A percentile compares a stretch with the other conserved stretches of the same genome.
Conservation (phyloP, 2,113 vertebrate species). For the Machaerirhynchus nigripectus region DNA sequence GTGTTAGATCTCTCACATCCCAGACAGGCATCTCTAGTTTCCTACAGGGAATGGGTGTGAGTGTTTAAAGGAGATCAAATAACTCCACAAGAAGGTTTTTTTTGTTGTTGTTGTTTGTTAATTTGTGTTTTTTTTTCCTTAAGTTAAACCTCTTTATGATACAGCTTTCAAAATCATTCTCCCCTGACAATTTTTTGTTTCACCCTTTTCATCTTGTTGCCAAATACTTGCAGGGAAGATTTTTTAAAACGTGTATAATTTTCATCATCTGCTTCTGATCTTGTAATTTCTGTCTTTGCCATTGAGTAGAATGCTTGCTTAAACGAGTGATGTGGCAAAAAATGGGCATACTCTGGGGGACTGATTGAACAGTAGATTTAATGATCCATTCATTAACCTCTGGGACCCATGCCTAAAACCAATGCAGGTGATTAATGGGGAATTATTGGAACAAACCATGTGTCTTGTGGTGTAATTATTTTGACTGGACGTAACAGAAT, state of each 20-base stretch:
- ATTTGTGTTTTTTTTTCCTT: too few relatives aligned
- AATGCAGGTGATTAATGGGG: conserved; percentile 53
- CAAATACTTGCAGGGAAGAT: background rate
- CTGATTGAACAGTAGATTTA: conserved; percentile 59
- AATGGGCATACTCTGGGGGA: conserved; percentile 2
- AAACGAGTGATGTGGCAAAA: conserved; percentile 21
- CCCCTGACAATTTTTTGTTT: background rate
- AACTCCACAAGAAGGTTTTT: background rate
- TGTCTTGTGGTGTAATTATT: conserved; percentile 38
- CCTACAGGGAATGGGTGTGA: conserved; percentile 45
- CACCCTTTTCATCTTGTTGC: background rate
- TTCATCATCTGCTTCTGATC: background rate
- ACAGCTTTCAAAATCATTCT: background rate
- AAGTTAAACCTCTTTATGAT: conserved; percentile 35
- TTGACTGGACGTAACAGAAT: conserved; percentile 47
- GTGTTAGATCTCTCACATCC: conserved; percentile 64
- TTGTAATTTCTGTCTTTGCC: background rate
- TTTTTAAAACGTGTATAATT: background rate
- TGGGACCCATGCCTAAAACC: conserved; percentile 52
- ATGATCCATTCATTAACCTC: conserved; percentile 66
- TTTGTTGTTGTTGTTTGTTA: background rate
- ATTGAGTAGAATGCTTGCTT: background rate
- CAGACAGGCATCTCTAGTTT: conserved; percentile 50
- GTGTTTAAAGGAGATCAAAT: conserved; percentile 52
- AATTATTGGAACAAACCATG: conserved; percentile 58